Conservation (phyloP, 2,888 invertebrate species). For the Rhodophaea formosa region DNA sequence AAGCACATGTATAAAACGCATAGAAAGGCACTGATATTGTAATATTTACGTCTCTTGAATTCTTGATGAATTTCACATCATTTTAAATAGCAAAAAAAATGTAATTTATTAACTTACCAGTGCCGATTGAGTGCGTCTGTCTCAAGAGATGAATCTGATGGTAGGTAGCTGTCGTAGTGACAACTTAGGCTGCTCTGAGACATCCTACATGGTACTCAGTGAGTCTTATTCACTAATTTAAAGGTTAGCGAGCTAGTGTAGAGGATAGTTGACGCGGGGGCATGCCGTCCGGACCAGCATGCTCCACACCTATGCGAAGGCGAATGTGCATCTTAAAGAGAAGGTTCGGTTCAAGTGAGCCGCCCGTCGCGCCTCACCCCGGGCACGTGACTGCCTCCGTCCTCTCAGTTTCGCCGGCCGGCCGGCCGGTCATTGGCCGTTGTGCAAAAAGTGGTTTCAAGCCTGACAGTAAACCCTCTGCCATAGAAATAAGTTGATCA, state of each 20-base stretch:
- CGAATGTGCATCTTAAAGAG: conserved; percentile 79
- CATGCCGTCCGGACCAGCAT: conserved; percentile 70
- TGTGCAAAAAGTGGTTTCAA: conserved; percentile 60
- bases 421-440: conserved; percentile 75
- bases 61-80: not conserved
- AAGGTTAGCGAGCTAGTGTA: conserved; percentile 52
- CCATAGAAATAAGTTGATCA: conserved; percentile 63
- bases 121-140: conserved; percentile 77
- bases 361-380: conserved; percentile 79
- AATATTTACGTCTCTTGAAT: not conserved
- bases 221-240: conserved; percentile 62
- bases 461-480: conserved; percentile 56
- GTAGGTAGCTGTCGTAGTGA: conserved; percentile 77
- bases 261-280: conserved; percentile 56
- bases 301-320: conserved; percentile 74
- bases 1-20: not conserved
- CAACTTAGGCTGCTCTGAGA: conserved; percentile 78
- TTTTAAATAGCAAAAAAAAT: not conserved
- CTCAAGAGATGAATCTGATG: conserved; percentile 75
- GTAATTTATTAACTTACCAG: conserved; percentile 56
- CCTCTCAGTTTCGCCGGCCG: conserved; percentile 70
- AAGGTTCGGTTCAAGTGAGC: conserved; percentile 70
- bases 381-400: conserved; percentile 78
- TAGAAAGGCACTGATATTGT: not conserved
- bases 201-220: conserved; percentile 78